phyloP scores from a whole-genome alignment of 2,113 vertebrate species.

The Calyptomena viridis region DNA sequence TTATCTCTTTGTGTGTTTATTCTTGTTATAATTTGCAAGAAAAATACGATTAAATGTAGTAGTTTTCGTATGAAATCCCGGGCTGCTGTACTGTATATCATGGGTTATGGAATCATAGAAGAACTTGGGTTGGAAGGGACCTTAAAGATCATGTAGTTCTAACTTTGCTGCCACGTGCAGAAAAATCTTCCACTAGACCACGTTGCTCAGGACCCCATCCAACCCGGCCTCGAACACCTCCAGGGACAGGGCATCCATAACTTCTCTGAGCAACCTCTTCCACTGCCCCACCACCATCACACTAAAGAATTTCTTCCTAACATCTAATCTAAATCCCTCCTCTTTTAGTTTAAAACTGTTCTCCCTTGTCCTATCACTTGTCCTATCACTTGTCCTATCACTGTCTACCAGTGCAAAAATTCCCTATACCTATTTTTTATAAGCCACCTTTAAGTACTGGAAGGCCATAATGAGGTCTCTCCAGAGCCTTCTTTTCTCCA shows the following conservation, averaged over 20 bases:
- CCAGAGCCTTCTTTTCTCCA: background rate
- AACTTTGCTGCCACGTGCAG: background rate
- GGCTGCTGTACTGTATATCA: background rate
- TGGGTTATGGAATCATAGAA: background rate
- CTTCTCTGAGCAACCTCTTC: background rate
- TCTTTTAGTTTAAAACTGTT: background rate
- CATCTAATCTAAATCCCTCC: background rate
- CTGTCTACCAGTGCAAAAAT: background rate
- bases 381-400: background rate
- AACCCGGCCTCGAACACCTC: too few relatives aligned
- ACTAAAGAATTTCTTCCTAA: background rate
- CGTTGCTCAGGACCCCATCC: background rate
- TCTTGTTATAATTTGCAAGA: background rate
- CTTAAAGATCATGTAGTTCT: background rate
- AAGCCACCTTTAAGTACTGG: too few relatives aligned
- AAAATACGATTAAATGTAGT: background rate
- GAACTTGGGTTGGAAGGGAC: background rate
- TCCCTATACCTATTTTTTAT: background rate
- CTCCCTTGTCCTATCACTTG: background rate
- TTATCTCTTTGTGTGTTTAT: background rate
- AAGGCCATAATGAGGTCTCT: background rate
- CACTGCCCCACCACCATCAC: background rate
- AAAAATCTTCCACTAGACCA: background rate
- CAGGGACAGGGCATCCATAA: background rate
- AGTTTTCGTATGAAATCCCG: background rate